phyloP scores from a whole-genome alignment of 1,140 invertebrate species.

The Plodia interpunctella region DNA sequence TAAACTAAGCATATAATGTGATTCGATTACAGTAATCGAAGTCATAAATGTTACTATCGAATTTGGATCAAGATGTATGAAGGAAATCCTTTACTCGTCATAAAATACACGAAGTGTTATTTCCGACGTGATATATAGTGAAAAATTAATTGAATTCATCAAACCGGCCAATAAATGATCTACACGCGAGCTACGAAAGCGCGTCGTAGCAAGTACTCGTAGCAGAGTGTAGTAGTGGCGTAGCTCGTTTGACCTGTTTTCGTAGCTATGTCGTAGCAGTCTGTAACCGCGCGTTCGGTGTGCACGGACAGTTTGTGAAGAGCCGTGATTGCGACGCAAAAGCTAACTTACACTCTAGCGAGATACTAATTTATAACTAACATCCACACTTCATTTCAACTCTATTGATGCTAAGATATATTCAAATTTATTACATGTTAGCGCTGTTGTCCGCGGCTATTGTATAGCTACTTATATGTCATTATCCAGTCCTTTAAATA shows the following conservation, averaged over 20 bases:
- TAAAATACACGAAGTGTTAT: neutral
- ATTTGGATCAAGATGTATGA: no score
- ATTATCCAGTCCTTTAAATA: no score
- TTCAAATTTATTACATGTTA: no score
- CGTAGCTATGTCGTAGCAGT: slow-evolving; percentile 20
- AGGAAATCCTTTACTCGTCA: no score
- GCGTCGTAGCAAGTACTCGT: slow-evolving; percentile 20
- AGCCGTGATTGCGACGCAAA: slow-evolving; percentile 44
- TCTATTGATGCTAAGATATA: no score
- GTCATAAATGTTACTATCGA: no score
- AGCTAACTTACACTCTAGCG: slow-evolving; percentile 24
- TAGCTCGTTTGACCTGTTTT: slow-evolving; percentile 29
- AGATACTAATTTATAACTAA: slow-evolving; percentile 14
- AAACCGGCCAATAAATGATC: neutral
- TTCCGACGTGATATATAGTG: no score
- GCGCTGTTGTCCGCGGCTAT: no score
- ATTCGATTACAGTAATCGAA: no score
- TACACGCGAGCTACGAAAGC: slow-evolving; percentile 19
- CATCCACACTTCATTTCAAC: slow-evolving; percentile 2
- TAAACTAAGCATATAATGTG: no score
- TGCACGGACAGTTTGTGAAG: slow-evolving; percentile 50
- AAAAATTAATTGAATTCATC: neutral
- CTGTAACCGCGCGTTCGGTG: slow-evolving; percentile 52
- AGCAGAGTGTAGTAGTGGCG: slow-evolving; percentile 16
- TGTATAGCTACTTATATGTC: no score